Conservation (phyloP, 2,888 invertebrate genomes). For the Balanococcus diminutus region DNA sequence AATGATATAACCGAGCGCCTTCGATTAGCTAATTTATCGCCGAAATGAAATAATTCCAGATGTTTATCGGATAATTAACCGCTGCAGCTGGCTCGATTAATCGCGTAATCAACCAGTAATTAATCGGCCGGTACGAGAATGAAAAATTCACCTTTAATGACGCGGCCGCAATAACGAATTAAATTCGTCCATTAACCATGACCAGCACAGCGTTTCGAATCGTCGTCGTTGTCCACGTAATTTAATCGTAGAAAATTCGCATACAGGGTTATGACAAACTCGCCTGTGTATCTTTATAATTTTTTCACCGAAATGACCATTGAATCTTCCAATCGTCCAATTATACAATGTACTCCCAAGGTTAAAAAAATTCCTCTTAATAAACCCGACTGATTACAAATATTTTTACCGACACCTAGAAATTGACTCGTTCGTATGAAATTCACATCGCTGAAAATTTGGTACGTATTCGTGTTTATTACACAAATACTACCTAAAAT, state of each 20-base stretch:
- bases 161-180: slow-evolving; percentile 5
- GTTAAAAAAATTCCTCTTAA: slow-evolving; percentile 8
- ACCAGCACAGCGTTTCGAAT: slow-evolving; percentile 40
- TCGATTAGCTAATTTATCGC: slow-evolving; percentile 28
- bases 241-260: background rate
- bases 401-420: background rate
- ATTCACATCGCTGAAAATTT: background rate
- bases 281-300: background rate
- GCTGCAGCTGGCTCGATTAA: slow-evolving; percentile 12
- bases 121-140: background rate
- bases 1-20: background rate
- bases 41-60: slow-evolving; percentile 21
- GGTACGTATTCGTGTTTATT: background rate
- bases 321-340: background rate
- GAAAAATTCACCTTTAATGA: slow-evolving; percentile 6
- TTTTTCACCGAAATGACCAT: background rate
- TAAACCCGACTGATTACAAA: background rate
- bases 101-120: slow-evolving; percentile 27
- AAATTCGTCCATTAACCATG: slow-evolving; percentile 36
- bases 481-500: background rate
- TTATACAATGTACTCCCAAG: background rate
- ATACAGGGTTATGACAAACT: slow-evolving; percentile 11
- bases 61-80: slow-evolving; percentile 28
- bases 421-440: background rate
- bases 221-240: background rate